phyloP scores from a whole-genome alignment of 2,113 vertebrate species.

The Pipa parva region DNA sequence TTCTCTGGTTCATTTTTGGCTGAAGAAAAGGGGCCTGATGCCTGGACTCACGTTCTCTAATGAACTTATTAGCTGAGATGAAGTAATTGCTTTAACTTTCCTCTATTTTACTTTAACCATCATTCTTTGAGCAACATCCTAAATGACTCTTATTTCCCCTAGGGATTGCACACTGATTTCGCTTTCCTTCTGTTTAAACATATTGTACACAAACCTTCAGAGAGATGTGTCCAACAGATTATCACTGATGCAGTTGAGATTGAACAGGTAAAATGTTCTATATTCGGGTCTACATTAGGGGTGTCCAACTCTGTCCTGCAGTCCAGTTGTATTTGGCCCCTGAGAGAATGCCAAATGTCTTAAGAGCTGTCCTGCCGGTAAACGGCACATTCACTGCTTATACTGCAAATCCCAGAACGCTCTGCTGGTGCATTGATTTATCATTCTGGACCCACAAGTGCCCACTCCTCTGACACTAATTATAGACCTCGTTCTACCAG shows the following conservation, averaged over 20 bases:
- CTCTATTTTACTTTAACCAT: not conserved
- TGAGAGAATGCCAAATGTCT: too few species aligned
- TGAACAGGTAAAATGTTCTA: constrained; percentile 80
- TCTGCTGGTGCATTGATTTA: too few species aligned
- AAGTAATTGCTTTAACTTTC: constrained; percentile 56
- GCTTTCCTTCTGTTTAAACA: constrained; percentile 87
- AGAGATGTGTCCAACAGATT: constrained; percentile 78
- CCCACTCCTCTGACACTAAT: too few species aligned
- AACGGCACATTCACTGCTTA: too few species aligned
- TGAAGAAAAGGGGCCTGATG: constrained; percentile 96
- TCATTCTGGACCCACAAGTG: too few species aligned
- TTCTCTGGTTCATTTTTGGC: constrained; percentile 83
- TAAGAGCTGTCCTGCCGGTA: too few species aligned
- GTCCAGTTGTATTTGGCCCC: too few species aligned
- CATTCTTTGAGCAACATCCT: too few species aligned
- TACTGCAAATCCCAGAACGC: too few species aligned
- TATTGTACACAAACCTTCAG: constrained; percentile 80
- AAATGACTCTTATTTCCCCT: constrained; percentile 40
- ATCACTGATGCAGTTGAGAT: constrained; percentile 85
- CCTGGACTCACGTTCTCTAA: constrained; percentile 95
- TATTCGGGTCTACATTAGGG: too few species aligned
- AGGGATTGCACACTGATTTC: constrained; percentile 94
- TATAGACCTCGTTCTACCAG: too few species aligned
- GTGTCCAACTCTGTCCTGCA: too few species aligned
- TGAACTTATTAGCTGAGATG: constrained; percentile 95